Conservation (phyloP, 2,888 invertebrate genomes). For the Pilophorus perplexus region DNA sequence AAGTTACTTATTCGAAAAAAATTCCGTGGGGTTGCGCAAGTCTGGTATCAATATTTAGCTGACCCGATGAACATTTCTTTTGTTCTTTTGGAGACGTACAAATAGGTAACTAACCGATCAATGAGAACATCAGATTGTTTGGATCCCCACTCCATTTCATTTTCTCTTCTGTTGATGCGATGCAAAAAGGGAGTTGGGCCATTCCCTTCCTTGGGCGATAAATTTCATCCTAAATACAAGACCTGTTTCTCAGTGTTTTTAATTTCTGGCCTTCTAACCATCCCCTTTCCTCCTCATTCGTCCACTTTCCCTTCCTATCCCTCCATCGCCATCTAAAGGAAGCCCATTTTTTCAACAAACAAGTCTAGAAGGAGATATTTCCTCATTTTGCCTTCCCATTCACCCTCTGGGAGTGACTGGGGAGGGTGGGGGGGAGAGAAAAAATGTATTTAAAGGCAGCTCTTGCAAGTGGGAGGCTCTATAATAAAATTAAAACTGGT, state of each 20-base stretch:
- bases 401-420: too few species aligned
- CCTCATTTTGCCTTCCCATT: slow-evolving; percentile 43
- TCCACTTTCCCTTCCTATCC: slow-evolving; percentile 17
- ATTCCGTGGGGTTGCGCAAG: neutral
- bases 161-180: slow-evolving; percentile 1
- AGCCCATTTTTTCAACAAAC: slow-evolving; percentile 47
- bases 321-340: slow-evolving; percentile 29
- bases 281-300: slow-evolving; percentile 1
- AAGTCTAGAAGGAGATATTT: slow-evolving; percentile 48
- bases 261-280: slow-evolving; percentile 46
- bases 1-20: slow-evolving; percentile 26
- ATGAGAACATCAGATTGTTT: slow-evolving; percentile 29
- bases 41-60: slow-evolving; percentile 19
- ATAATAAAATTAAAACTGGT: slow-evolving; percentile 45
- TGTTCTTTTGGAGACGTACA: too few species aligned
- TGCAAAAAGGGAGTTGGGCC: slow-evolving; percentile 18
- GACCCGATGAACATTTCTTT: neutral
- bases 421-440: too few species aligned
- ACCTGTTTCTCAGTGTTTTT: slow-evolving; percentile 48
- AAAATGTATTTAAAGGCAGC: slow-evolving; percentile 44
- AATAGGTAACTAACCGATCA: too few species aligned
- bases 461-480: slow-evolving; percentile 39
- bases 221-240: slow-evolving; percentile 46
- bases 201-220: slow-evolving; percentile 44
- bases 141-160: slow-evolving; percentile 11